Percentiles rank a stretch among this genome's conserved stretches.
These are phyloP conservation scores for Alviniconcha marisindica DNA, from an alignment of 1,140 invertebrate genomes.

Conservation along the genomic window DNA sequence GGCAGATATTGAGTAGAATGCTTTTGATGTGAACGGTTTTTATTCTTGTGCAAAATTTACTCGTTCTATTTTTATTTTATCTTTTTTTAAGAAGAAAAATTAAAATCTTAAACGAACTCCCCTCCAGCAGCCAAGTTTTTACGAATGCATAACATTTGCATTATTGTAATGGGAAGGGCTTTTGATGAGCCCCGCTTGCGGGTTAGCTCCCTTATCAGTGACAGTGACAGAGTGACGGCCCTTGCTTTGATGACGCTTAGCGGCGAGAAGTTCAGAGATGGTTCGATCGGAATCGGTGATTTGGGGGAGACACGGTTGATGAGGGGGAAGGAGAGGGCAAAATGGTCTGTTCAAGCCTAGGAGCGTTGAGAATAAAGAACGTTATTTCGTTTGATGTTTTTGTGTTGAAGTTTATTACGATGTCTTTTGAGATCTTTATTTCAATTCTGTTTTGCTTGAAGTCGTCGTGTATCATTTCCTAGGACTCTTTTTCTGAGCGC, in stretches of 20 bases:
- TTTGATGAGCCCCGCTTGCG: conserved; percentile 27
- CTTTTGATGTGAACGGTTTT: too few species aligned
- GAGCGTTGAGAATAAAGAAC: not conserved
- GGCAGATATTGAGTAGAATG: too few species aligned
- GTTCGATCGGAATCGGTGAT: not conserved
- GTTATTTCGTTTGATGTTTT: too few species aligned
- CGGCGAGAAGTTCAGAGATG: conserved; percentile 13
- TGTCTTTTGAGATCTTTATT: too few species aligned
- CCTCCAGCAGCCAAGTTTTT: not conserved
- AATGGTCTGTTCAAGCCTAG: not conserved
- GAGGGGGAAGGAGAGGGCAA: not conserved
- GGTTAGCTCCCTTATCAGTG: conserved; percentile 33
- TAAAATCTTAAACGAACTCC: not conserved
- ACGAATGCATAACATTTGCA: conserved; percentile 38
- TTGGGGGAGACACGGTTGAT: not conserved
- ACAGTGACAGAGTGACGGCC: conserved; percentile 31
- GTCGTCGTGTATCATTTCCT: not conserved
- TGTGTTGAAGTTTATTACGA: too few species aligned
- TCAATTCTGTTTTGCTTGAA: too few species aligned
- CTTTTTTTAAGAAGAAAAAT: too few species aligned
- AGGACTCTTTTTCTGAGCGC: not conserved
- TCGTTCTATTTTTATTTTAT: too few species aligned
- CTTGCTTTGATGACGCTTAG: conserved; percentile 16
- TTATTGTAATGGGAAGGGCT: conserved; percentile 32
- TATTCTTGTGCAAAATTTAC: too few species aligned